Evolutionary conservation across 2,797 vertebrate genomes (phyloP), one percentile per base, ranked within the genome.

Genomic region (Neosilurus hyrtlii): DNA sequence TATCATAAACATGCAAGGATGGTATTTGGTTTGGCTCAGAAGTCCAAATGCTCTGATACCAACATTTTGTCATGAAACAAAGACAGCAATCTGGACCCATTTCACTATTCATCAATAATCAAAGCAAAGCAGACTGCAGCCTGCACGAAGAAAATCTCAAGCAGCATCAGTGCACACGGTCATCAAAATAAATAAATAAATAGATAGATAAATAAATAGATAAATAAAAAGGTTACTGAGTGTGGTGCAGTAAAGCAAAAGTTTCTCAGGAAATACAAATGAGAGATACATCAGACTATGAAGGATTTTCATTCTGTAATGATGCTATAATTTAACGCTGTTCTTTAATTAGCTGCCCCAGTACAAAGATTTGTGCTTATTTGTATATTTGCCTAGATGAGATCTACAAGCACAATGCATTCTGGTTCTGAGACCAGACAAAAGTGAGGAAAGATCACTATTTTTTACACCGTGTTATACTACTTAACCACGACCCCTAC

Each of bases 341-440:
- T 37, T 16, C 12, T 77, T 70, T 37, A 52, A 59, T 68, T 24
- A 70, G 14, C 52, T 49, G 54, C 6, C 62, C 22, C 62, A 37
- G 26, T 56, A 18, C 16, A 20, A 37, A 67, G n/a, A 79, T 43
- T 52, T 49, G 35, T 57, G 51, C 16, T 67, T 20, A 66, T 24
- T 11, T 43, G 43, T 20, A 52, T 74, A 68, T 66, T 80, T 43
- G 26, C 4, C n/a, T 37, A 59, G 54, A 75, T 14, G 30, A 75
- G 11, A 11, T 5, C 68, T 66, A 68, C 70, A 84, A 75, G 83
- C 83, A 66, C 61, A 79, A 56, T 26, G 30, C 9, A 73, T 9
- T 43, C 3, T 24, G 37, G 59, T 63, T 78, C 75, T 12, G 22
- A 61, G 56, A 61, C 22, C 24, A n/a, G 67, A 77, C 14, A 16